phyloP scores from a whole-genome alignment of 1,140 invertebrate species.

The Formica selysi region DNA sequence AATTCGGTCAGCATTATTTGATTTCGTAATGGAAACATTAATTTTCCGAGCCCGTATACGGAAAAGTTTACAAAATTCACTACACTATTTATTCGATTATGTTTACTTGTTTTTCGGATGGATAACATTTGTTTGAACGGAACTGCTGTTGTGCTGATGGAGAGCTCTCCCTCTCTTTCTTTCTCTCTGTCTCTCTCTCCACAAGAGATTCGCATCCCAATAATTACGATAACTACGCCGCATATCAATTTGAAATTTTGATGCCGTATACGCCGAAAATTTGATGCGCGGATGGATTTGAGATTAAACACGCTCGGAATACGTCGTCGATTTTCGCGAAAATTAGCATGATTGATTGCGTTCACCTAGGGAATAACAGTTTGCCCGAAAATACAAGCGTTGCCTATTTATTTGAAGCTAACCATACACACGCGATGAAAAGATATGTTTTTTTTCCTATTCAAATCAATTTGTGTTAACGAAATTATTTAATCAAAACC shows the following conservation, averaged over 20 bases:
- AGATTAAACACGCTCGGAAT: constrained; percentile 16
- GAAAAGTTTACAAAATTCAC: constrained; percentile 12
- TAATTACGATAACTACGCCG: constrained; percentile 11
- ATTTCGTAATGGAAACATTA: constrained; percentile 11
- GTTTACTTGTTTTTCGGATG: background rate
- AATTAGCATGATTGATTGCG: constrained; percentile 60
- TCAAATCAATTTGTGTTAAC: background rate
- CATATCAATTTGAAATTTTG: constrained; percentile 53
- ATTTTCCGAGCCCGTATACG: background rate
- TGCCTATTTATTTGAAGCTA: background rate
- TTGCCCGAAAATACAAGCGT: background rate
- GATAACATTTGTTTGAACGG: constrained; percentile 36
- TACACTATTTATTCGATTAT: background rate
- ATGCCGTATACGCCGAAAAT: constrained; percentile 45
- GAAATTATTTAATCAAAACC: background rate
- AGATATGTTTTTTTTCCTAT: background rate
- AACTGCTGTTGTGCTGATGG: background rate
- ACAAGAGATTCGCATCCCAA: constrained; percentile 27
- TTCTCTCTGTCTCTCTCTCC: too few species aligned
- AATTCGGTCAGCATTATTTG: constrained; percentile 10
- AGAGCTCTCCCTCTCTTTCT: too few species aligned
- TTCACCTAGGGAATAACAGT: constrained; percentile 35
- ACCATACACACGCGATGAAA: background rate
- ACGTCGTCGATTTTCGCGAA: constrained; percentile 1
- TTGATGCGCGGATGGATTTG: constrained; percentile 8